A percentile compares a stretch with the other conserved stretches of the same genome.
Conservation (phyloP, 2,888 invertebrate species). For the Agrotis clavis region DNA sequence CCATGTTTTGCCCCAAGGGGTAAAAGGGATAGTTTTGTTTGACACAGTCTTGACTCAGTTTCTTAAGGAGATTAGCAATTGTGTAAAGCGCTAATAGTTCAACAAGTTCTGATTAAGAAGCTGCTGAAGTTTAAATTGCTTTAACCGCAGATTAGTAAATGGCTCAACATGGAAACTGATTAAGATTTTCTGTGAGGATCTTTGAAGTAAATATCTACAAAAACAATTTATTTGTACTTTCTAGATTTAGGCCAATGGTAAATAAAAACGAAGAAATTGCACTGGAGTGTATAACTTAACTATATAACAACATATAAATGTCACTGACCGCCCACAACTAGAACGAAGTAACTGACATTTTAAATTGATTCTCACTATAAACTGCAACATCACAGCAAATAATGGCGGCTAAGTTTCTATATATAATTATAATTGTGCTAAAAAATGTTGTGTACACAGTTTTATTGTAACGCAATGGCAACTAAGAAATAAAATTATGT, state of each 20-base stretch:
- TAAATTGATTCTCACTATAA: constrained; percentile 38
- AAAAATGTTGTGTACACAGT: constrained; percentile 15
- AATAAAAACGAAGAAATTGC: constrained; percentile 20
- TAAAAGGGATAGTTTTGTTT: not conserved
- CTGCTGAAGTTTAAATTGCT: constrained; percentile 1
- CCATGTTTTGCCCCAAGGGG: not conserved
- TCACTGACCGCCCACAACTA: constrained; percentile 35
- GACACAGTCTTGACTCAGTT: not conserved
- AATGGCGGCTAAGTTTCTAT: constrained; percentile 2
- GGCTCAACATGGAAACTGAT: not conserved
- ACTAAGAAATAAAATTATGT: constrained; percentile 2
- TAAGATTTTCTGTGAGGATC: not conserved
- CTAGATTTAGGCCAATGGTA: constrained; percentile 30
- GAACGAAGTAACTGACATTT: constrained; percentile 36
- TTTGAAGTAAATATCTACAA: not conserved
- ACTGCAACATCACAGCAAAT: constrained; percentile 23
- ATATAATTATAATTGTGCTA: constrained; percentile 27
- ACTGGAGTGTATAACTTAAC: constrained; percentile 30
- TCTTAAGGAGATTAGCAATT: not conserved
- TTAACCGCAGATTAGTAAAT: constrained; percentile 1
- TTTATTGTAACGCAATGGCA: constrained; percentile 15
- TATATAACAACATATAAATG: constrained; percentile 34
- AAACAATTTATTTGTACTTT: not conserved
- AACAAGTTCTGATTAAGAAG: constrained; percentile 16
- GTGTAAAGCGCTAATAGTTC: not conserved